Evolutionary conservation across 2,113 vertebrate species (phyloP).

Genomic region (Eubucco bourcierii): DNA sequence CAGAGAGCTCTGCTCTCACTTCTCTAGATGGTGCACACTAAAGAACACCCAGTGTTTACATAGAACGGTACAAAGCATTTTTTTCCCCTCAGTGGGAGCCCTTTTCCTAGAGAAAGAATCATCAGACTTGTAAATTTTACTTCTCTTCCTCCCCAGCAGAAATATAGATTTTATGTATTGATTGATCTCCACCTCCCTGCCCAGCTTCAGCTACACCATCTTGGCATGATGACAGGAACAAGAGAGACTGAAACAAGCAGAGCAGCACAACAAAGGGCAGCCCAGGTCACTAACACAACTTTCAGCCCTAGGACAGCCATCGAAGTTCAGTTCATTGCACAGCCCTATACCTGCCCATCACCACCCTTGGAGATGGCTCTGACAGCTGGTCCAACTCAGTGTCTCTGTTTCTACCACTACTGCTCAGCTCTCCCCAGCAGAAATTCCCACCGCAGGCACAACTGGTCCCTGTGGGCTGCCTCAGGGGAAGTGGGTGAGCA

Average conservation of each 20-base stretch:
- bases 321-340: slow-evolving; percentile 27
- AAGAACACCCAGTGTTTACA: not conserved
- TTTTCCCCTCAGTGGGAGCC: not conserved
- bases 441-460: not conserved
- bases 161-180: not conserved
- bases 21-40: not conserved
- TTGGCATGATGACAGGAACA: slow-evolving; percentile 1
- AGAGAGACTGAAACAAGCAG: slow-evolving; percentile 2
- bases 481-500: not conserved
- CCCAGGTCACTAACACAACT: not conserved
- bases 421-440: not conserved
- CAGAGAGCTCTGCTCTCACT: not conserved
- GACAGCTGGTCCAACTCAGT: not conserved
- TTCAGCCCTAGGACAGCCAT: not conserved
- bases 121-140: not conserved
- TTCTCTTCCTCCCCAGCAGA: not conserved
- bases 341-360: not conserved
- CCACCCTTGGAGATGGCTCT: not conserved
- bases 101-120: not conserved
- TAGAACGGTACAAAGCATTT: rapidly evolving
- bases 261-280: slow-evolving; percentile 16
- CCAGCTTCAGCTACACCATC: not conserved
- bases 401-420: not conserved
- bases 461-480: not conserved
- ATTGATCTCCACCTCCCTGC: not conserved